Evolutionary conservation across 2,113 vertebrate genomes (phyloP), one percentile per base, ranked within the genome.

Genomic region (Tachycineta bicolor): DNA sequence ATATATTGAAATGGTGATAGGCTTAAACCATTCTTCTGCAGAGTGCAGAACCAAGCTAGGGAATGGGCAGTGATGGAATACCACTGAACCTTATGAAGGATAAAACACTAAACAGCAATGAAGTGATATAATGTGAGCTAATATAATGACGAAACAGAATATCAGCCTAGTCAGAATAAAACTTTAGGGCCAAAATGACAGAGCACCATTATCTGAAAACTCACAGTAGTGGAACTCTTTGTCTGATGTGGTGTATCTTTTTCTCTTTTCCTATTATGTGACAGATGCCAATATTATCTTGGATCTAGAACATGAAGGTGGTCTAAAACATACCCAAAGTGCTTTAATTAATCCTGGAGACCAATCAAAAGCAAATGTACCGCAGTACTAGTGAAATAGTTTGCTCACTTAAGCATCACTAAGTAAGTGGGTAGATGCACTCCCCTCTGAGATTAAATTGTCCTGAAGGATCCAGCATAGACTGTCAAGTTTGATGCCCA

Each of bases 391-490:
- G 26, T 44, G 8, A 39, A 71, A 81, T 14, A 63, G 44, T 81
- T 95, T 63, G 34, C 73, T 92, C 29, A 49, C 17, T 83, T 83
- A 71, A 78, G 44, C 64, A 52, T 81, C 39, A 26, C 59, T 70
- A 37, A 58, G 13, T 52, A 62, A 75, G n/a, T 12, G 44, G 34
- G 47, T 78, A 23, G 76, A 56, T 81, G 26, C 47, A 75, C 7
- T 91, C 60, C 89, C 71, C 60, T 83, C n/a, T 80, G 92, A 90
- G 67, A 69, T 85, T 62, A 63, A 90, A 89, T 47, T 83, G 34
- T 80, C 67, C 29, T 74, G 73, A 89, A 89, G 77, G 60, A 78
- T 89, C 53, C 60, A 81, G 69, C 69, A 65, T 22, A 94, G 43
- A 10, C 67, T 87, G 64, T 87, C 55, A 74, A 77, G 25, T 67